Evolutionary conservation across 2,113 vertebrate genomes (phyloP), one percentile per base, ranked within the genome.

Genomic region (Nycticryphes semicollaris): DNA sequence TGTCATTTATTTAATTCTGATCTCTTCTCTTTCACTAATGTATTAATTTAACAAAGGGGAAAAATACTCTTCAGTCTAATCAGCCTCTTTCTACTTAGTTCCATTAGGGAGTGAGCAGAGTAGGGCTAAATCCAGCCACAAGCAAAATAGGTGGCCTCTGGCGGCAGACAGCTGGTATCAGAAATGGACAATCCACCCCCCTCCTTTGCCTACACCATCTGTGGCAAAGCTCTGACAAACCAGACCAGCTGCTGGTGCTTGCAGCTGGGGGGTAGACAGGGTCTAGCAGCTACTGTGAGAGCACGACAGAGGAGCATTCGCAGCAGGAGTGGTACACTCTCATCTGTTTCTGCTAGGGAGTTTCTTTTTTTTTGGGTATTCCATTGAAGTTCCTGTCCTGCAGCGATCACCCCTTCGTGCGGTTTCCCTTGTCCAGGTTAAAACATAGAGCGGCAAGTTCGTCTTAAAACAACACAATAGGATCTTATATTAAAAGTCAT

Each of bases 1-100:
- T 77, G 45, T 28, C 24, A 22, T 56, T 94, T 89, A 57, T 64
- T 76, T 80, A 51, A 78, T 88, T 87, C 22, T 84, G 13, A 69
- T 67, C 31, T 89, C 30, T 70, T 19, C 22, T 53, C 67, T 85
- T 78, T 90, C 54, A 60, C 15, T 67, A 25, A 28, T 56, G 7
- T 78, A 82, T 70, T 66, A 1, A 19, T 93, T 74, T 91, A 14
- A 73, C 43, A 81, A 75, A 41, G 35, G 27, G 8, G n/a, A 5
- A 51, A 43, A 94, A n/a, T 54, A n/a, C 22, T 73, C 3, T 90
- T 73, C 41, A 62, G n/a, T 37, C 60, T 33, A 6, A 56, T 69
- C 48, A 62, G 25, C 41, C 23, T 18, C 22, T 41, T 88, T 64
- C 28, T 76, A 43, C 41, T 63, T 60, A 31, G 23, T 69, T 81